Evolutionary conservation across 2,888 invertebrate genomes (phyloP), one percentile per base, ranked within the genome.

Genomic region (Chironomus tentans): DNA sequence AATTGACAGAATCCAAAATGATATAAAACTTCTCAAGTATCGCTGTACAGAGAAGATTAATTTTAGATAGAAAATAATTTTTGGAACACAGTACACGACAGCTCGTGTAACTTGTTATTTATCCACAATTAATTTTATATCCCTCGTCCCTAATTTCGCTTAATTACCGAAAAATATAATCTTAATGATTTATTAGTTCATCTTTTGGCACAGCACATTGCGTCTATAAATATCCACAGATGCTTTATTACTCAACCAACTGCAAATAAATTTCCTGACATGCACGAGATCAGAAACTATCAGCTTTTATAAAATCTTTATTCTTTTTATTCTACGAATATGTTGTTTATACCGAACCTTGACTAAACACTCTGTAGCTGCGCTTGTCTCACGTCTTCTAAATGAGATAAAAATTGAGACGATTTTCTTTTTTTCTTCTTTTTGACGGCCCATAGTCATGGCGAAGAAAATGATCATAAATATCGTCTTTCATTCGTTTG

Each of bases 21-120:
- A 74, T 21, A 65, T 74, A 2, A 24, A 21, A 13, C 2, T 38
- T 15, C 47, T 74, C 10, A 74, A 74, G 62, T 22, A 48, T 68
- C 74, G 74, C 3, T 74, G 74, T 28, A 74, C 74, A n/a, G 21
- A 65, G 10, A 74, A 65, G 68, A 48, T 68, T 48, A 6, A 56
- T 10, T 21, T 22, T 18, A 56, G 56, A 21, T 71, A 56, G 3
- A 22, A 18, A 46, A 56, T 6, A 56, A 18, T 56, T 56, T 15
- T 6, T 56, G 56, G 56, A 56, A 7, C 15, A 56, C 6, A 7
- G 18, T 2, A 56, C 6, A 18, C 18, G n/a, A 15, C 38, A 38
- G 4, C 38, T 38, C 38, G 38, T 38, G 38, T 38, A 6, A 1
- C 28, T 28, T 24, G 28, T 28, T 28, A 28, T 28, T 18, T n/a